Evolutionary conservation across 2,888 invertebrate genomes (phyloP).

Genomic region (Mesorhabditis sp.): DNA sequence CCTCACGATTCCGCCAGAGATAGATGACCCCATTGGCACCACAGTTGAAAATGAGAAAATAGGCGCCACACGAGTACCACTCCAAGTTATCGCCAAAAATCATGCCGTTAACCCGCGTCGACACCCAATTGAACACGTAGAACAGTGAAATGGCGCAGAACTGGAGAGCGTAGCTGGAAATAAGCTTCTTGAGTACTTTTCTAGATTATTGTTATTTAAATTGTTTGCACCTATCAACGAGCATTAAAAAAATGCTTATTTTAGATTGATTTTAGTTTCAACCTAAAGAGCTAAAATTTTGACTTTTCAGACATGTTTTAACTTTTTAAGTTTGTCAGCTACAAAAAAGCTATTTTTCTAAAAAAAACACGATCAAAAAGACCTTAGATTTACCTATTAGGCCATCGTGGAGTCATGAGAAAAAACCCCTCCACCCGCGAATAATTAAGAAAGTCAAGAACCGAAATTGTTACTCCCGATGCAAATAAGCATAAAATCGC

Average conservation of each 20-base stretch:
- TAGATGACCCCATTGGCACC: constrained; percentile 4
- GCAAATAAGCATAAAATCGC: too few relatives aligned
- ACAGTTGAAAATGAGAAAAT: constrained; percentile 1
- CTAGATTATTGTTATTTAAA: not conserved
- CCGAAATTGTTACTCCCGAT: too few relatives aligned
- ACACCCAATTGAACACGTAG: constrained; percentile 1
- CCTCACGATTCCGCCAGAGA: not conserved
- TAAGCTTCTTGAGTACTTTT: not conserved
- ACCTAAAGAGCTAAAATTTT: not conserved
- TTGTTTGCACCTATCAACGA: not conserved
- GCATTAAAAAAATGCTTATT: too few relatives aligned
- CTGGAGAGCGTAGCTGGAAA: constrained; percentile 6
- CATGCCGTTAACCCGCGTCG: not conserved
- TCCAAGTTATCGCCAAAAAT: not conserved
- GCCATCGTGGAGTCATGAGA: too few relatives aligned
- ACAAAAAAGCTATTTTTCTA: not conserved
- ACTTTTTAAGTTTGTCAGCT: not conserved
- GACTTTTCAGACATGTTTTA: not conserved
- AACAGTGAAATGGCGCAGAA: constrained; percentile 3
- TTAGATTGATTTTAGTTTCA: not conserved
- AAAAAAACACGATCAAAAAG: too few relatives aligned
- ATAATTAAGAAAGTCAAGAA: too few relatives aligned
- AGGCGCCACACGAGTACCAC: constrained; percentile 1
- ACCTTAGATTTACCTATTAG: too few relatives aligned
- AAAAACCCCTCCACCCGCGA: too few relatives aligned